Conservation (phyloP, 2,797 vertebrate species). For the Pogoniulus pusillus region DNA sequence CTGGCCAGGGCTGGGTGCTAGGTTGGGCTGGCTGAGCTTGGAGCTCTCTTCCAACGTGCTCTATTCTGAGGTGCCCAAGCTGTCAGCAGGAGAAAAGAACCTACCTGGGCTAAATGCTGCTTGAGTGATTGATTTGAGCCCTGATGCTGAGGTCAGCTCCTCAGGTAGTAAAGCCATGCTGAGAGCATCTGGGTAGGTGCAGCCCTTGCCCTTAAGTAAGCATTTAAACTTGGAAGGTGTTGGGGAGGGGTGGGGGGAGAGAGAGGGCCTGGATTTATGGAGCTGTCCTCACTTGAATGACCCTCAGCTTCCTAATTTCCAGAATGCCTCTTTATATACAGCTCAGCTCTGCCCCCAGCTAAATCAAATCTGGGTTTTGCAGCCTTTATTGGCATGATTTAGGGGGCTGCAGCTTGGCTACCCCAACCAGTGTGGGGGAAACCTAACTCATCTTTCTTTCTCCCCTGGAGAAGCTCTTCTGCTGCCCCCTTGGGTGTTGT, state of each 20-base stretch:
- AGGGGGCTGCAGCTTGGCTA: not conserved
- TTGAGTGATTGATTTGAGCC: not conserved
- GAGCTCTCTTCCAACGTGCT: no score
- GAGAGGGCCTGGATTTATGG: not conserved
- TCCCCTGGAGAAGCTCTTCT: not conserved
- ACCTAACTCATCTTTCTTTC: not conserved
- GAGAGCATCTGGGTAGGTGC: not conserved
- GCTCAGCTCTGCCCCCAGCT: not conserved
- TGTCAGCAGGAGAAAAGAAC: not conserved
- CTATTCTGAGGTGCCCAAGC: not conserved
- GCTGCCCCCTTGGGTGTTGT: no score
- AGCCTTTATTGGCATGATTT: not conserved
- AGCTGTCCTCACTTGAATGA: not conserved
- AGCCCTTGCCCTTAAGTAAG: not conserved
- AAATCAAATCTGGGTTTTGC: not conserved
- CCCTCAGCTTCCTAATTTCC: not conserved
- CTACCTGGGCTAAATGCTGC: not conserved
- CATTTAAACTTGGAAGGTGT: not conserved
- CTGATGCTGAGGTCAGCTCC: fast-evolving
- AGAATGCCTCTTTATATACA: not conserved
- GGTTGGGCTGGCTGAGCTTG: no score
- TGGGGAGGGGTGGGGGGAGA: no score
- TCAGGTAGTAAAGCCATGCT: not conserved
- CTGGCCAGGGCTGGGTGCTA: no score
- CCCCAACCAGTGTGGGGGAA: not conserved